These are phyloP conservation scores for Eupleurogrammus muticus DNA, from an alignment of 2,797 vertebrate species.

Conservation along the genomic window DNA sequence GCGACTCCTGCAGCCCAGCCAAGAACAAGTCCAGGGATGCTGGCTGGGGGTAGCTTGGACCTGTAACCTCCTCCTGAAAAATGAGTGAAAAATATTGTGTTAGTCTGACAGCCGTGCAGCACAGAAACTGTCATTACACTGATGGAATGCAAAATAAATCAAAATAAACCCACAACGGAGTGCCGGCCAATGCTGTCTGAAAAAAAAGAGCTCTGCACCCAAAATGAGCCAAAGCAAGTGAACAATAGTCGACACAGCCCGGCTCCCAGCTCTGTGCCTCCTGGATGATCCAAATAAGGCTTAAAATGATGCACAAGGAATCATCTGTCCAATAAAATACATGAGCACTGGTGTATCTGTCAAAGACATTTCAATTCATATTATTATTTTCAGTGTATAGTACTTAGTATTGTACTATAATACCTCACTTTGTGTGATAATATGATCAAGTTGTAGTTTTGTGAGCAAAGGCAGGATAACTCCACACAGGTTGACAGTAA, in stretches of 20 bases:
- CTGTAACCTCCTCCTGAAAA: conserved; percentile 13
- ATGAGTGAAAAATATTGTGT: conserved; percentile 36
- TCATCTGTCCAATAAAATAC: conserved; percentile 18
- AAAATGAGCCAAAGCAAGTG: conserved; percentile 30
- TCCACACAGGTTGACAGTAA: conserved; percentile 33
- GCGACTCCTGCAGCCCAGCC: conserved; percentile 33
- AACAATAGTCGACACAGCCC: conserved; percentile 20
- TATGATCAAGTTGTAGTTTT: conserved; percentile 5
- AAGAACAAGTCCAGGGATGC: conserved; percentile 39
- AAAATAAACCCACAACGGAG: conserved; percentile 27
- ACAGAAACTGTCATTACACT: conserved; percentile 21
- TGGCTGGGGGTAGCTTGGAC: conserved; percentile 25
- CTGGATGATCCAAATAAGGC: conserved; percentile 14
- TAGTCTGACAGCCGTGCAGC: conserved; percentile 28
- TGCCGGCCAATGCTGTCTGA: conserved; percentile 17
- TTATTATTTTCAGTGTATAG: background rate
- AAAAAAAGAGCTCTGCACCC: conserved; percentile 15
- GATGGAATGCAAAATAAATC: conserved; percentile 48
- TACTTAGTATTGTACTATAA: background rate
- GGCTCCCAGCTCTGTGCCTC: conserved; percentile 7
- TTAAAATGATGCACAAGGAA: conserved; percentile 3
- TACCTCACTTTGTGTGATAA: background rate
- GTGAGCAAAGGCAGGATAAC: conserved; percentile 34
- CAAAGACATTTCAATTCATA: background rate
- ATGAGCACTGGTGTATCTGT: background rate